These are phyloP conservation scores for Callorhinus ursinus DNA, from an alignment of 2,113 vertebrate species.

Conservation along the genomic window DNA sequence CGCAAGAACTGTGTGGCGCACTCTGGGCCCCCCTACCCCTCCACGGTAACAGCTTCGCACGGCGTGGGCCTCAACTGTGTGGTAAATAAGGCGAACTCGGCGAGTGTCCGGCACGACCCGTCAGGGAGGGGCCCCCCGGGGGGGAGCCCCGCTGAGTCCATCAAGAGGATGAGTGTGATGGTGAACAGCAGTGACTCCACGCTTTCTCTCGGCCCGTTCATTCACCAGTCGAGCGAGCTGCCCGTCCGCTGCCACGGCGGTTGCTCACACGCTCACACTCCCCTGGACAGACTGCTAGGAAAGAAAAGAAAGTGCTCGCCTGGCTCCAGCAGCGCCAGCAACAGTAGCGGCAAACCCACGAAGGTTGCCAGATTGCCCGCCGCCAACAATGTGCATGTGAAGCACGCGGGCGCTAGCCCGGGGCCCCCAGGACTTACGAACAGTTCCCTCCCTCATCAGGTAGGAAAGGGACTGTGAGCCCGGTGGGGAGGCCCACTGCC, in stretches of 20 bases:
- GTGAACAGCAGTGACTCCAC: slow-evolving; percentile 98
- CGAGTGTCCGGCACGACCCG: slow-evolving; percentile 92
- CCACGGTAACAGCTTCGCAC: slow-evolving; percentile 90
- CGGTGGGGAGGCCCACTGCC: background rate
- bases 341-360: slow-evolving; percentile 89
- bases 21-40: slow-evolving; percentile 92
- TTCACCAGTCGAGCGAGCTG: slow-evolving; percentile 94
- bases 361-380: slow-evolving; percentile 95
- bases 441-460: slow-evolving; percentile 97
- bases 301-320: slow-evolving; percentile 97
- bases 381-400: slow-evolving; percentile 95
- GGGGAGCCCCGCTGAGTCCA: slow-evolving; percentile 95
- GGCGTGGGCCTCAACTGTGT: slow-evolving; percentile 92
- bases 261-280: slow-evolving; percentile 89
- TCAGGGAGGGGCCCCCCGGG: slow-evolving; percentile 91
- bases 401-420: slow-evolving; percentile 93
- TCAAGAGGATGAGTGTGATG: slow-evolving; percentile 99
- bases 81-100: slow-evolving; percentile 90
- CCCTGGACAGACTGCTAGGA: slow-evolving; percentile 92
- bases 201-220: slow-evolving; percentile 96
- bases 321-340: slow-evolving; percentile 88
- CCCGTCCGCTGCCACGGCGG: slow-evolving; percentile 85
- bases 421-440: slow-evolving; percentile 93
- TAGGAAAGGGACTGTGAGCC: slow-evolving; percentile 79
- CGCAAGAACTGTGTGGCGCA: slow-evolving; percentile 96